phyloP scores from a whole-genome alignment of 2,113 vertebrate genomes.

The Sphyrna mokarran region DNA sequence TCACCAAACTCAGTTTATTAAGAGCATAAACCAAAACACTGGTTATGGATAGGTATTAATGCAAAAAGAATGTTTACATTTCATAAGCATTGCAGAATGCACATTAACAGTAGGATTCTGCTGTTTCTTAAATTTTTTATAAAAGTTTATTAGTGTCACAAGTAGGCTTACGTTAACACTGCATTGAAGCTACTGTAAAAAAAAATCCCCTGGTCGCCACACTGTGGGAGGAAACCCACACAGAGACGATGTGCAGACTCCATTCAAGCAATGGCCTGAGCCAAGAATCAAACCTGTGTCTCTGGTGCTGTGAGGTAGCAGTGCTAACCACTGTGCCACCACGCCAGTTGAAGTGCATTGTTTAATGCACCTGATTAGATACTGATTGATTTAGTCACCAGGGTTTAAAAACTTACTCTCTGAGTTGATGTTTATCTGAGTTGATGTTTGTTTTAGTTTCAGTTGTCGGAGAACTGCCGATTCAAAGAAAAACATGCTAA shows the following conservation, averaged over 20 bases:
- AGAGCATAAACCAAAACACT: neutral
- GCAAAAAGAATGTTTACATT: neutral
- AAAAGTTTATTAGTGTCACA: too few relatives aligned
- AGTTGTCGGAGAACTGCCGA: neutral
- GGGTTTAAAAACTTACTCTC: neutral
- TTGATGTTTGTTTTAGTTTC: neutral
- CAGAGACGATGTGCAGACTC: too few relatives aligned
- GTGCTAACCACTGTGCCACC: too few relatives aligned
- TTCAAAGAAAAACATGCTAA: neutral
- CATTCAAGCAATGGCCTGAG: too few relatives aligned
- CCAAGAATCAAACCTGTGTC: too few relatives aligned
- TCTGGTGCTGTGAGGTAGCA: too few relatives aligned
- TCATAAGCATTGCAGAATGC: neutral
- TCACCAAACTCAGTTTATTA: neutral
- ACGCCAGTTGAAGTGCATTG: too few relatives aligned
- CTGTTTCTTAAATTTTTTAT: too few relatives aligned
- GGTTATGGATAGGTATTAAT: neutral
- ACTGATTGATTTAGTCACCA: neutral
- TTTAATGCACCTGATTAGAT: neutral
- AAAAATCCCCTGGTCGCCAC: too few relatives aligned
- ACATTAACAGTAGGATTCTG: neutral
- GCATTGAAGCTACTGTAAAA: too few relatives aligned
- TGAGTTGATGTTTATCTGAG: neutral
- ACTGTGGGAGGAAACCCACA: too few relatives aligned
- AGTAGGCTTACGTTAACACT: too few relatives aligned